A percentile compares a stretch with the other conserved stretches of the same genome.
phyloP scores from a whole-genome alignment of 2,797 vertebrate species.

The Tapera naevia region DNA sequence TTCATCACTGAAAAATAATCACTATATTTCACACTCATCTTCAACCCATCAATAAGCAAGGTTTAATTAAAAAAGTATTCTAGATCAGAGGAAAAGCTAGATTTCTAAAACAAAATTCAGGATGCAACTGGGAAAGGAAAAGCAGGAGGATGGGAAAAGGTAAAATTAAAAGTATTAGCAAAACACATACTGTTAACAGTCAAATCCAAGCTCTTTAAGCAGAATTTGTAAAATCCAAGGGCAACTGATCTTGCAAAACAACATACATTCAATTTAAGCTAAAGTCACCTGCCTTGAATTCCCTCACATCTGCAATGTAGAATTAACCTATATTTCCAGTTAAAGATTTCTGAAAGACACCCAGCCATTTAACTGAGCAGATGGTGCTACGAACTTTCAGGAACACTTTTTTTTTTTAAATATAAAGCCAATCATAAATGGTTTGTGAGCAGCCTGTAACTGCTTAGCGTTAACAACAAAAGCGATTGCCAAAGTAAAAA shows the following conservation, averaged over 20 bases:
- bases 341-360: background rate
- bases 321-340: background rate
- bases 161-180: background rate
- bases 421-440: background rate
- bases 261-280: background rate
- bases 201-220: background rate
- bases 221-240: background rate
- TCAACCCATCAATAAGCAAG: background rate
- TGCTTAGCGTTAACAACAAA: background rate
- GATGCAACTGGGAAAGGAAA: background rate
- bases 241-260: background rate
- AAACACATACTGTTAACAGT: background rate
- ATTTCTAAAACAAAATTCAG: background rate
- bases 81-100: background rate
- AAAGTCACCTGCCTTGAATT: background rate
- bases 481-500: background rate
- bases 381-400: background rate
- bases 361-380: background rate
- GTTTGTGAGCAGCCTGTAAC: background rate
- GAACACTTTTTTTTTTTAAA: background rate
- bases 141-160: background rate
- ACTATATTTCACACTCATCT: background rate
- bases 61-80: background rate
- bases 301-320: background rate
- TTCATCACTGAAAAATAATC: background rate